Evolutionary conservation across 1,140 invertebrate genomes (phyloP), one percentile per base, ranked within the genome.

Genomic region (Macrobrachium rosenbergii): DNA sequence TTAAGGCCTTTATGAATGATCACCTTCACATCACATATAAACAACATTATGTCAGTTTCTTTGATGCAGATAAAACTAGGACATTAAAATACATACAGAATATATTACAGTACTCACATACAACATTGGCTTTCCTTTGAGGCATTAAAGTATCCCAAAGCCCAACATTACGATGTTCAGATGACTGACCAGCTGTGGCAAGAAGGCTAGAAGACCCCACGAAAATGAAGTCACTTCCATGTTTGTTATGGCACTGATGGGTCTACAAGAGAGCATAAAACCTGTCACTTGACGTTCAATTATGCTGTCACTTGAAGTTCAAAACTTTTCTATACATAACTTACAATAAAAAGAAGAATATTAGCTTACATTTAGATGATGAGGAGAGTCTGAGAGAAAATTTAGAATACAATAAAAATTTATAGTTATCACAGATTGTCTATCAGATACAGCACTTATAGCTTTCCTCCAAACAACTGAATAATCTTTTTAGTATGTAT

Each of bases 71-170:
- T 5, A 60, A 63, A 45, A 28, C 28, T 58, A 37, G 28, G 28
- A 17, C 21, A 79, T 67, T 43, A 64, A 21, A 67, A 37, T 52
- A 11, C 28, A 37, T 63, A 45, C 19, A 23, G 45, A 60, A 79
- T 12, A 23, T 37, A 52, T 69, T 16, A 37, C 17, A 43, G 82
- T 89, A 93, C 92, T 91, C 60, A 90, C 89, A 88, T 93, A 96
- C 95, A 77, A 99, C 96, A 89, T 98, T 94, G 67, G 97, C 95
- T 93, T 99, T 99, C 90, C 97, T 96, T 90, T 96, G 95, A 10
- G 99, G 99, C 92, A 99, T 94, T 76, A 99, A 93, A 0, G 98
- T 99, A 92, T 99, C 99, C 99, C 99, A 99, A 83, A 99, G 94
- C 76, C 96, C 97, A n/a, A 99, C 97, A 92, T 99, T 99, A 91